phyloP scores from a whole-genome alignment of 2,797 vertebrate genomes.

The Liparis tanakae region DNA sequence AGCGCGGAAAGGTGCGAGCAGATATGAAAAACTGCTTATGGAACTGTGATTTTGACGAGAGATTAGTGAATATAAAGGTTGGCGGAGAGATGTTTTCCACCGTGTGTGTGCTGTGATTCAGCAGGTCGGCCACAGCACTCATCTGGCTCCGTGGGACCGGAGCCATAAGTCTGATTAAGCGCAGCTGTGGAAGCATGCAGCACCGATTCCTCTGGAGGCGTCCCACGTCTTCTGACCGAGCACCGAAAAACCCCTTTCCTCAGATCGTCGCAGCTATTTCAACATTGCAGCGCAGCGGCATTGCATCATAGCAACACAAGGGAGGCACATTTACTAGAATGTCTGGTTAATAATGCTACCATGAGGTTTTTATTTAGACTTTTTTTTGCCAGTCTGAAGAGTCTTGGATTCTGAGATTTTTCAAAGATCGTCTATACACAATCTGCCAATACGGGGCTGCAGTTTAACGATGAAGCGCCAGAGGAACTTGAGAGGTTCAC shows the following conservation, averaged over 20 bases:
- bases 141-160: slow-evolving; percentile 63
- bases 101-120: slow-evolving; percentile 68
- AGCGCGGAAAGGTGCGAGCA: neutral
- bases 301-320: slow-evolving; percentile 5
- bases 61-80: slow-evolving; percentile 32
- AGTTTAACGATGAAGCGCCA: slow-evolving; percentile 5
- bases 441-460: slow-evolving; percentile 13
- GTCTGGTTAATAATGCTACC: neutral
- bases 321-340: neutral
- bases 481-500: slow-evolving; percentile 2
- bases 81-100: slow-evolving; percentile 55
- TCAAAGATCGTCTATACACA: neutral
- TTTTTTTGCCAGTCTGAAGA: slow-evolving; percentile 35
- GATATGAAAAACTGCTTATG: slow-evolving; percentile 30
- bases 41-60: slow-evolving; percentile 24
- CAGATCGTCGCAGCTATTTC: slow-evolving; percentile 21
- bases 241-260: slow-evolving; percentile 30
- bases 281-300: slow-evolving; percentile 1
- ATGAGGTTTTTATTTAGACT: slow-evolving; percentile 5
- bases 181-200: slow-evolving; percentile 69
- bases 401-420: slow-evolving; percentile 6
- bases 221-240: slow-evolving; percentile 39
- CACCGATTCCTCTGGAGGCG: slow-evolving; percentile 52
- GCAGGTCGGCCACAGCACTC: slow-evolving; percentile 73
- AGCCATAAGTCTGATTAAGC: slow-evolving; percentile 65